Evolutionary conservation across 2,797 vertebrate species (phyloP).

Genomic region (Sebastolobus alascanus): DNA sequence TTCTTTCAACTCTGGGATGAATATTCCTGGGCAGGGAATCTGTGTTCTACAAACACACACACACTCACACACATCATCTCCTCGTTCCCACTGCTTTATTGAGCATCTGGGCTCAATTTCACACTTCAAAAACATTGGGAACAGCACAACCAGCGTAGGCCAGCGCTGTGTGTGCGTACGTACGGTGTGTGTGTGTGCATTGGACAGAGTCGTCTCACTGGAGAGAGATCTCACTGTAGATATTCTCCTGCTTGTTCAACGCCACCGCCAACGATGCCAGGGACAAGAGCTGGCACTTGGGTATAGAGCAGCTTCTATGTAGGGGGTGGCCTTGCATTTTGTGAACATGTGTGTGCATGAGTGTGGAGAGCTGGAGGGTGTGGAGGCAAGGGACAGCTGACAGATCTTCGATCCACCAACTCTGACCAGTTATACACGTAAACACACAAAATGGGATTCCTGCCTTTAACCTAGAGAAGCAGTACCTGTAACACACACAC

Average conservation of each 20-base stretch:
- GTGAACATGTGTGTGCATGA: not conserved
- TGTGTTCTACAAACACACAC: slow-evolving; percentile 10
- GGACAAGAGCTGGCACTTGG: slow-evolving; percentile 35
- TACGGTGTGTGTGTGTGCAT: slow-evolving; percentile 22
- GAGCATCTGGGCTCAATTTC: slow-evolving; percentile 86
- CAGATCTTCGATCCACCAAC: slow-evolving; percentile 23
- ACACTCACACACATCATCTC: slow-evolving; percentile 33
- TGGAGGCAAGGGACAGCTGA: not conserved
- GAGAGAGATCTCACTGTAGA: slow-evolving; percentile 49
- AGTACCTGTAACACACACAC: slow-evolving; percentile 26
- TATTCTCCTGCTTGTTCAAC: slow-evolving; percentile 35
- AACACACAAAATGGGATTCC: slow-evolving; percentile 17
- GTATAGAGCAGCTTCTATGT: not conserved
- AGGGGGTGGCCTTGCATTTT: slow-evolving; percentile 1
- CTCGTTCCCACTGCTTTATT: slow-evolving; percentile 77
- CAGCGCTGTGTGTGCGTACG: slow-evolving; percentile 34
- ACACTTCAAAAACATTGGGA: slow-evolving; percentile 74
- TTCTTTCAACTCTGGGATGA: slow-evolving; percentile 44
- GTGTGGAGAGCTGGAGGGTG: slow-evolving; percentile 1
- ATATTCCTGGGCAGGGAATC: slow-evolving; percentile 15
- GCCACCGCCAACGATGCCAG: slow-evolving; percentile 36
- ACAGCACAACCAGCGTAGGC: slow-evolving; percentile 63
- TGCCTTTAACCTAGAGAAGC: slow-evolving; percentile 14
- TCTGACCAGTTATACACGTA: slow-evolving; percentile 12
- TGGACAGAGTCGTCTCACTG: slow-evolving; percentile 47